phyloP scores from a whole-genome alignment of 2,113 vertebrate species.

The Takifugu bimaculatus region DNA sequence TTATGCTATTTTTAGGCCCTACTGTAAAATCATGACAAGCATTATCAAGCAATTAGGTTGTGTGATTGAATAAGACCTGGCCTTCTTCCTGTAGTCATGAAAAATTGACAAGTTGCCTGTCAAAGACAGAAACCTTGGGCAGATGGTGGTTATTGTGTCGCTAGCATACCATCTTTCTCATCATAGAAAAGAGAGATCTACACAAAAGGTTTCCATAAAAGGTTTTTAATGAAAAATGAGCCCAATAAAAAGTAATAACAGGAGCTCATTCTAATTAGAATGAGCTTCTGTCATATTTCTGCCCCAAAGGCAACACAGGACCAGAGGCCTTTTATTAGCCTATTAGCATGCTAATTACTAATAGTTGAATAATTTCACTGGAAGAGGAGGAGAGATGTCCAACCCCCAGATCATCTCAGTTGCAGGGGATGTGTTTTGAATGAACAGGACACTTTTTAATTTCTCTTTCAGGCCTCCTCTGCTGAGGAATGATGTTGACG shows the following conservation, averaged over 20 bases:
- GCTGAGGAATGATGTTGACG: slow-evolving; percentile 48
- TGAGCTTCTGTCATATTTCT: slow-evolving; percentile 61
- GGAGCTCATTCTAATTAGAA: slow-evolving; percentile 55
- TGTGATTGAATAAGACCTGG: too few relatives aligned
- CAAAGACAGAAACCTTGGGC: too few relatives aligned
- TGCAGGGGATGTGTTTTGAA: slow-evolving; percentile 20
- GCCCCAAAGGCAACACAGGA: slow-evolving; percentile 48
- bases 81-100: too few relatives aligned
- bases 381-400: slow-evolving; percentile 23
- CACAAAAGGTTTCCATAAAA: slow-evolving; percentile 53
- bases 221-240: slow-evolving; percentile 61
- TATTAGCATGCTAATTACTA: slow-evolving; percentile 60
- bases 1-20: too few relatives aligned
- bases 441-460: slow-evolving; percentile 21
- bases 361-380: slow-evolving; percentile 33
- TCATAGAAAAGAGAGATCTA: slow-evolving; percentile 19
- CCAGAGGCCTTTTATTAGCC: slow-evolving; percentile 58
- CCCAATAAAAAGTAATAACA: slow-evolving; percentile 65
- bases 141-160: too few relatives aligned
- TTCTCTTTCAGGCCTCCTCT: slow-evolving; percentile 39
- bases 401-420: slow-evolving; percentile 23
- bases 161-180: neutral
- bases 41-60: too few relatives aligned
- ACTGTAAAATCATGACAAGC: too few relatives aligned
- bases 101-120: too few relatives aligned